phyloP scores from a whole-genome alignment of 2,888 invertebrate species.

The Eupithecia dodoneata region DNA sequence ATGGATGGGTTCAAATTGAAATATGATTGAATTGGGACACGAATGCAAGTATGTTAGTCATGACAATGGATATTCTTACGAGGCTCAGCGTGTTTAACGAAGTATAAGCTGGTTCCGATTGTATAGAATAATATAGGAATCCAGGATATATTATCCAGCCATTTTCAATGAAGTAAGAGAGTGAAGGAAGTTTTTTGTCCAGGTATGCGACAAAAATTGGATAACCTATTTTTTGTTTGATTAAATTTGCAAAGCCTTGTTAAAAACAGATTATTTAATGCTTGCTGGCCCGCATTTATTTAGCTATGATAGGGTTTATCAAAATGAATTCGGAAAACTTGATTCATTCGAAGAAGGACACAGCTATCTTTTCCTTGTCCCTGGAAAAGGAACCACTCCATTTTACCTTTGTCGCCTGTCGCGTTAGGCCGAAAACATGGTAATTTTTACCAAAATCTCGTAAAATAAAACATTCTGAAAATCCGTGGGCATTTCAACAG shows the following conservation, averaged over 20 bases:
- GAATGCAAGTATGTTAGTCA: neutral
- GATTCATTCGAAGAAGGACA: neutral
- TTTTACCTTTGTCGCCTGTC: slow-evolving; percentile 1
- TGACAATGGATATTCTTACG: no score
- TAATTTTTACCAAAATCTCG: neutral
- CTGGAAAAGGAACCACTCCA: neutral
- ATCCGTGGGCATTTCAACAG: slow-evolving; percentile 2
- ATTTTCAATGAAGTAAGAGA: neutral
- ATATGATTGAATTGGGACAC: neutral
- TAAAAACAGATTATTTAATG: neutral
- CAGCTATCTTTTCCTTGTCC: neutral
- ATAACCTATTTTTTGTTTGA: neutral
- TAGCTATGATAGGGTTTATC: neutral
- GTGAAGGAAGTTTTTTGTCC: neutral
- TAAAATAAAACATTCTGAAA: neutral
- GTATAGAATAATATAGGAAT: neutral
- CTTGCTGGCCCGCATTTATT: no score
- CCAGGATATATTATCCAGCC: neutral
- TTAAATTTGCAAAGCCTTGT: neutral
- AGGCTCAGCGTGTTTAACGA: neutral
- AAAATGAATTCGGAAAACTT: neutral
- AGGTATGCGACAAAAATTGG: neutral
- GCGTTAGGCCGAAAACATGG: neutral
- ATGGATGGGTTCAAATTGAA: neutral
- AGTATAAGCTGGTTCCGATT: neutral